These are phyloP conservation scores for Shargacucullia verbasci DNA, from an alignment of 2,888 invertebrate species.

Conservation along the genomic window DNA sequence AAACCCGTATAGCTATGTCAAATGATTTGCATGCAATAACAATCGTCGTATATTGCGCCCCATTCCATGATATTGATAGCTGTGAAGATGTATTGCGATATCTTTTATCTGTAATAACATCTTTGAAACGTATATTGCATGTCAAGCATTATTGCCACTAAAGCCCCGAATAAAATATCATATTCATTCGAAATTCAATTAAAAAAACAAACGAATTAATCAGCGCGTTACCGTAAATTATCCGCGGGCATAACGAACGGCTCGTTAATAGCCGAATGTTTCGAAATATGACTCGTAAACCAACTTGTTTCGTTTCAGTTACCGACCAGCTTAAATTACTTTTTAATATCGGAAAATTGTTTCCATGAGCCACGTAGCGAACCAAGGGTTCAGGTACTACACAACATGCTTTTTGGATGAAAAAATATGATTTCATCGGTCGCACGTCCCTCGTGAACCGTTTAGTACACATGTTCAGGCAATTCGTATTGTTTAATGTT, in stretches of 20 bases:
- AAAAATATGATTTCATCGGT: constrained; percentile 37
- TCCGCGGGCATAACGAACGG: constrained; percentile 2
- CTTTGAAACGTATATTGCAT: too few species aligned
- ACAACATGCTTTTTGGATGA: constrained; percentile 29
- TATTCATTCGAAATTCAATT: constrained; percentile 13
- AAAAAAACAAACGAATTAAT: background rate
- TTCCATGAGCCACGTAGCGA: constrained; percentile 25
- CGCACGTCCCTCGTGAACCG: constrained; percentile 15
- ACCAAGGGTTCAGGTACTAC: constrained; percentile 3
- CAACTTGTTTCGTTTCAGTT: constrained; percentile 27
- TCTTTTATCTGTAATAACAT: too few species aligned
- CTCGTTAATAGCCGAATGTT: constrained; percentile 22
- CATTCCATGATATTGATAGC: background rate
- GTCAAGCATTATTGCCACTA: too few species aligned
- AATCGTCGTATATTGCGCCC: background rate
- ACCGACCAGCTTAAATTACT: constrained; percentile 49
- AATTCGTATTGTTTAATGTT: constrained; percentile 36
- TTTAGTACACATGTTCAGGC: constrained; percentile 31
- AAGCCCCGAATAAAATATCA: constrained; percentile 2
- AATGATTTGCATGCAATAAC: background rate
- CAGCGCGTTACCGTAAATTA: constrained; percentile 9
- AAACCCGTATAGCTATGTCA: too few species aligned
- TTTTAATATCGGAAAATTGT: constrained; percentile 61
- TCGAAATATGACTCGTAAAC: constrained; percentile 28
- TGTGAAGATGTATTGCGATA: too few species aligned